Conservation (phyloP, 2,888 invertebrate species). For the Ganaspis brasiliensis region DNA sequence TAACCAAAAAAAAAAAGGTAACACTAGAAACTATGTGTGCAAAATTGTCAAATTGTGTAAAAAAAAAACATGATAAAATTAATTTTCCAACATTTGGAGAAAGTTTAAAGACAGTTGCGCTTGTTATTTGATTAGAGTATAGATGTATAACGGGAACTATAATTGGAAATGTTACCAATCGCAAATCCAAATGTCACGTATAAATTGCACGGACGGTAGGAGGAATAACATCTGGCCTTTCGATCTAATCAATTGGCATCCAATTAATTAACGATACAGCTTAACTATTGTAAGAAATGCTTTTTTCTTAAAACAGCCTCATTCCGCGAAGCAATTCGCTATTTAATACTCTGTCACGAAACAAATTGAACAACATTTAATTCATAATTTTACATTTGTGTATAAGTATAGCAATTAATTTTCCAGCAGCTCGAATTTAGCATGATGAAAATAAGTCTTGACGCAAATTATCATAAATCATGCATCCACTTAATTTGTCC, state of each 20-base stretch:
- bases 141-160: slow-evolving; percentile 25
- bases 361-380: slow-evolving; percentile 27
- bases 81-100: slow-evolving; percentile 10
- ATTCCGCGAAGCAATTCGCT: slow-evolving; percentile 15
- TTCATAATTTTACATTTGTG: background rate
- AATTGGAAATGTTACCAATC: slow-evolving; percentile 37
- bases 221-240: slow-evolving; percentile 32
- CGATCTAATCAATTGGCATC: slow-evolving; percentile 37
- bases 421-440: background rate
- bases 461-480: background rate
- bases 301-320: background rate
- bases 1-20: too few species aligned
- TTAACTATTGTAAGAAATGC: slow-evolving; percentile 31
- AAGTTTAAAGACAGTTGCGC: background rate
- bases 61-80: background rate
- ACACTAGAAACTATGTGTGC: too few species aligned
- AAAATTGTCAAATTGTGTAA: background rate
- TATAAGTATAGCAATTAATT: background rate
- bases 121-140: background rate
- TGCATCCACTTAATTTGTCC: background rate
- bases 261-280: slow-evolving; percentile 40
- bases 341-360: slow-evolving; percentile 23
- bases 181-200: slow-evolving; percentile 28
- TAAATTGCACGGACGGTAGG: slow-evolving; percentile 20
- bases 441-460: background rate